Evolutionary conservation across 2,797 vertebrate species (phyloP), one percentile per base, ranked within the genome.

Genomic region (Cyprinodon diabolis): DNA sequence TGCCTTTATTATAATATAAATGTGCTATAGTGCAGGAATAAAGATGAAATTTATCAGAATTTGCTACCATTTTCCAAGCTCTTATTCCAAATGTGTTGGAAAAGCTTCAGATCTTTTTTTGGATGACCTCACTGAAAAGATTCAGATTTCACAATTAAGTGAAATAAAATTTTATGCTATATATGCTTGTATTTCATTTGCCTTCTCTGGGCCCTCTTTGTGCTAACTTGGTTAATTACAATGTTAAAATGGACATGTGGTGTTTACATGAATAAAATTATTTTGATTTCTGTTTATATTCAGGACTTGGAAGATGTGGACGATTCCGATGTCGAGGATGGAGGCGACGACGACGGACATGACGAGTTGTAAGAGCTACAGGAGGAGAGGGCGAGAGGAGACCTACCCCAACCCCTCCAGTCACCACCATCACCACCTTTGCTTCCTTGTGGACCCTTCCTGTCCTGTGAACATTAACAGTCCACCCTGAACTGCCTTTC

Each of bases 331-430:
- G 87, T 93, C 6, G 97, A 97, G 67, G 97, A 96, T 6, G 96
- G 95, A 6, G 96, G 96, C 6, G 86, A 94, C 43, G 96, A 96
- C 9, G 96, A 96, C 0, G 94, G 90, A 55, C 96, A 97, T 55
- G 97, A 98, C 25, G 98, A 99, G 89, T 96, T 99, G 92, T 99
- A 96, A 96, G 84, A 77, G 84, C 68, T 68, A 69, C 67, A 80
- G 51, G 76, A 68, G 47, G 69, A 78, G 79, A 54, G 68, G 70
- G 83, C 81, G 81, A 88, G 80, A 88, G 78, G 88, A 92, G 90
- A 89, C 87, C 92, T 68, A 78, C 90, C 92, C 92, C 80, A 68
- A 78, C 79, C 86, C 77, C 80, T 84, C 82, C 81, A 87, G 86
- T 87, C 90, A 89, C 90, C 91, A 89, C 88, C 91, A 90, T 87